Conservation (phyloP, 2,797 vertebrate species). For the Fringilla coelebs region DNA sequence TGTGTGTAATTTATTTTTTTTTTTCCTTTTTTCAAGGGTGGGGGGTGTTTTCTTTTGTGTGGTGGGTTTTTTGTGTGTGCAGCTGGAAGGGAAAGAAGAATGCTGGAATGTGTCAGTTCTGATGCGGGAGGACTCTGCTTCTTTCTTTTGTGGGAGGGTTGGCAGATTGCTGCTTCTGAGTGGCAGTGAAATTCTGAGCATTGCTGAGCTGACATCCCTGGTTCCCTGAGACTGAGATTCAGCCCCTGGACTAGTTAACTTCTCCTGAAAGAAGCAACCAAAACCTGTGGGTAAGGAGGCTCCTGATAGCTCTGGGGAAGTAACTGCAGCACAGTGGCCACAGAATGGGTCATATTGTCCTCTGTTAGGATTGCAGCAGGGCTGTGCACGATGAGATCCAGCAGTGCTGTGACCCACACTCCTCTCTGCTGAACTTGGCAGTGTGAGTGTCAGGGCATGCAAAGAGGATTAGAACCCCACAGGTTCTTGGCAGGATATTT, state of each 20-base stretch:
- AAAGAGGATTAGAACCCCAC: neutral
- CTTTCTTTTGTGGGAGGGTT: neutral
- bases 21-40: neutral
- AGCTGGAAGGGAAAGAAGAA: neutral
- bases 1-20: neutral
- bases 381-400: neutral
- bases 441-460: neutral
- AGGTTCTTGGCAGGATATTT: neutral
- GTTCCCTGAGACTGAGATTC: neutral
- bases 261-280: neutral
- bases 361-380: neutral
- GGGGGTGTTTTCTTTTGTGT: fast-evolving
- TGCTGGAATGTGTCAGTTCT: neutral
- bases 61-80: neutral
- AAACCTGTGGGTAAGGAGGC: neutral
- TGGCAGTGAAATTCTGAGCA: neutral
- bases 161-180: neutral
- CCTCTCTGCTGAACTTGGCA: neutral
- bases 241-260: neutral
- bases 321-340: fast-evolving
- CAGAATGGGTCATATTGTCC: neutral
- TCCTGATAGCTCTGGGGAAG: neutral
- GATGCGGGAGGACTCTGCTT: neutral
- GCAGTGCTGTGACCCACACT: neutral
- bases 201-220: neutral